Evolutionary conservation across 30 jellyfish, hydroid and myxozoan species (phyloP), one percentile per base, ranked within the genome.

Genomic region (Chrysaora quinquecirrha): DNA sequence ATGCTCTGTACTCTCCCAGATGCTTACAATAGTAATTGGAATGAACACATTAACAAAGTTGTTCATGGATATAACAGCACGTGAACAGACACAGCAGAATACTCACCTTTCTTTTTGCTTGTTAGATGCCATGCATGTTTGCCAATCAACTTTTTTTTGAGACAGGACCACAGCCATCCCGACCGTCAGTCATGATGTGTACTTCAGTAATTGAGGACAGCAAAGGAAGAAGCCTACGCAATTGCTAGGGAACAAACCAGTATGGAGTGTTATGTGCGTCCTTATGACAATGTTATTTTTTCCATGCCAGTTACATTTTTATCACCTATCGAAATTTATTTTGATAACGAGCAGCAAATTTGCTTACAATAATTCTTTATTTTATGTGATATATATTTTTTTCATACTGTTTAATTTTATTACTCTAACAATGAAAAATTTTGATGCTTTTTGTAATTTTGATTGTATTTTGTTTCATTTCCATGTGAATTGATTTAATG

Each of bases 101-200:
- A 25, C 33, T 70, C 73, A 2, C 94, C 94, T 1, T 60, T 34
- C 62, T 83, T 33, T 30, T 20, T 83, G 12, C 70, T 70, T 28
- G 71, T 70, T 70, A 88, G 94, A 21, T 34, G 85, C 1, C 67
- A 46, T 22, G 76, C 92, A 48, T 22, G 76, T 7, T 34, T 81
- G 25, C 90, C 90, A 12, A 73, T 73, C 28, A 72, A 73, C 48
- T 73, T 24, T 14, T 73, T 3, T 73, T 48, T 35, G 35, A 62
- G 24, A 23, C 31, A 11, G 66, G 56, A 0, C 87, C 19, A 1
- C 24, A 63, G 20, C 10, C 54, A 1, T 16, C n/a, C 32, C n/a
- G n/a, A 34, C 61, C 24, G 24, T 30, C 22, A 23, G 29, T 24
- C 48, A 76, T 30, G 12, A 31, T 1, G 48, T 50, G 46, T 76